These are phyloP conservation scores for Mungos mungo DNA, from an alignment of 2,113 vertebrate genomes.

Conservation along the genomic window DNA sequence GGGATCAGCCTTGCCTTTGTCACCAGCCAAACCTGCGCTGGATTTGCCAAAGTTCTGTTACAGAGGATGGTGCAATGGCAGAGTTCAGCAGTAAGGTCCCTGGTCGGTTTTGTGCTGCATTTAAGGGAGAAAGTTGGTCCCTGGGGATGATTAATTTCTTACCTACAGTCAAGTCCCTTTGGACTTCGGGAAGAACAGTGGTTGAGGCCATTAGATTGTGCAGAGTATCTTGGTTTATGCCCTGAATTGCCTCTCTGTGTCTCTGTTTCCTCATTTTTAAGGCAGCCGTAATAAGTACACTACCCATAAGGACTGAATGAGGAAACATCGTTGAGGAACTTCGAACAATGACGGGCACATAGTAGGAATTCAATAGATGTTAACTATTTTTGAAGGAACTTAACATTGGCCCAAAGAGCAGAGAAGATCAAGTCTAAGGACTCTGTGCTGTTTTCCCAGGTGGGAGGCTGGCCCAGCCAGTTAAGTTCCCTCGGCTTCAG, in stretches of 20 bases:
- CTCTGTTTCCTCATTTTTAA: not conserved
- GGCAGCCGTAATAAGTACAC: not conserved
- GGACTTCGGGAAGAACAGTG: not conserved
- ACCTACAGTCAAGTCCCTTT: not conserved
- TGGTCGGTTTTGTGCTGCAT: not conserved
- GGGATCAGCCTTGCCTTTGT: not conserved
- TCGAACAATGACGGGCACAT: not conserved
- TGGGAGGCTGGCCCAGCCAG: not conserved
- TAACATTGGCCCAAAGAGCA: not conserved
- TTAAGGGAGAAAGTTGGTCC: not conserved
- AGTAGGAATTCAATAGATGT: not conserved
- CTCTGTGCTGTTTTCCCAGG: not conserved
- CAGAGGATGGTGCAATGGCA: not conserved
- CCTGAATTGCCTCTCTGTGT: not conserved
- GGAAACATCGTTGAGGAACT: not conserved
- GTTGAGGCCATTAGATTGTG: not conserved
- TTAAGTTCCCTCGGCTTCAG: not conserved
- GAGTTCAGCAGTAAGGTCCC: not conserved
- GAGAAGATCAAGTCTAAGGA: not conserved
- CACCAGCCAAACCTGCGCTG: not conserved
- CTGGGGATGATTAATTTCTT: not conserved
- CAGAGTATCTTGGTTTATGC: not conserved
- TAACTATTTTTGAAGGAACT: slow-evolving; percentile 7
- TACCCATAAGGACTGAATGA: not conserved
- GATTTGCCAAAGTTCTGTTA: not conserved